Percentiles rank a stretch among this genome's conserved stretches.
Evolutionary conservation across 2,113 vertebrate genomes (phyloP).

Genomic region (Dicerorhinus sumatrensis): DNA sequence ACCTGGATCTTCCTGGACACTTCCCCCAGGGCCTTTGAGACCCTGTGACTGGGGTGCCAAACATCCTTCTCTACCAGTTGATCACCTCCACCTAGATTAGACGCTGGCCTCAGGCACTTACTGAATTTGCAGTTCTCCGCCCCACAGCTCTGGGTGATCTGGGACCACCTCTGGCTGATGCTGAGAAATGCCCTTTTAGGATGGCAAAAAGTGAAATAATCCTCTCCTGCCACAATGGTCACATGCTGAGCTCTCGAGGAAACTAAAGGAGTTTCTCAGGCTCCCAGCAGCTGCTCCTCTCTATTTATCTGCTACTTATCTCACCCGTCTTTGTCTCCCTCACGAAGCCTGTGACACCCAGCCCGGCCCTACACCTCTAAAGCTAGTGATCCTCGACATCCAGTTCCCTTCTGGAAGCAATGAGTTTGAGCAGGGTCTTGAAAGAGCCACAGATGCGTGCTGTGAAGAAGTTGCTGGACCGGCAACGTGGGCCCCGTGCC

Average conservation of each 20-base stretch:
- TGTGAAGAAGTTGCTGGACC: background rate
- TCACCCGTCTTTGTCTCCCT: background rate
- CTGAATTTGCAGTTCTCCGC: background rate
- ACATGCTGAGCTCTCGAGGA: background rate
- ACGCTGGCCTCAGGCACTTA: too few relatives aligned
- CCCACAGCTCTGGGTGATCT: background rate
- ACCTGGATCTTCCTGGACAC: background rate
- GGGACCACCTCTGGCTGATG: background rate
- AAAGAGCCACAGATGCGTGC: background rate
- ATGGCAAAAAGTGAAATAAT: background rate
- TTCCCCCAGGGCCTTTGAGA: background rate
- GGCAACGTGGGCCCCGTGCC: accelerated
- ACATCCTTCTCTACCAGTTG: background rate
- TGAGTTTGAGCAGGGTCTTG: background rate
- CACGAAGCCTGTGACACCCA: too few relatives aligned
- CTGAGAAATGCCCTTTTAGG: background rate
- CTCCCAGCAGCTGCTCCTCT: background rate
- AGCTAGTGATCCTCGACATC: background rate
- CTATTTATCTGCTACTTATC: background rate
- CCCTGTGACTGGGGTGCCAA: accelerated
- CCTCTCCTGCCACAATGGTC: background rate
- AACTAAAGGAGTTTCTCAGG: background rate
- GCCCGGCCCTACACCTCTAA: background rate
- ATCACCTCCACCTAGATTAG: background rate
- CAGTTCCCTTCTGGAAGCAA: background rate